Percentiles rank a stretch among this genome's conserved stretches.
These are phyloP conservation scores for Protomyctophum bolini DNA, from an alignment of 2,113 vertebrate species.

Conservation along the genomic window DNA sequence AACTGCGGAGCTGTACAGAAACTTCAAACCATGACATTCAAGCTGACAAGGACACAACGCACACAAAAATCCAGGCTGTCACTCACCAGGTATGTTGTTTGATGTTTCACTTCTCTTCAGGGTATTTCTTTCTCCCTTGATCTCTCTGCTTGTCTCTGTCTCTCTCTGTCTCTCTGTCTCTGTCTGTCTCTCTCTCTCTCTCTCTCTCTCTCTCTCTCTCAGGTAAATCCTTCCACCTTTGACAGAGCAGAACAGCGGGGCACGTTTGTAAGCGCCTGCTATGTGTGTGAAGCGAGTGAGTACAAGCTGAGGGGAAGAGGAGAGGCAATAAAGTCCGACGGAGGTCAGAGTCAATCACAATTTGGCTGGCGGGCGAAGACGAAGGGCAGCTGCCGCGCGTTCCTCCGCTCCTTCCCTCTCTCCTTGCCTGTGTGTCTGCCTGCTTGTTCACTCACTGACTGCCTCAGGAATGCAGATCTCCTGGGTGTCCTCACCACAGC, in stretches of 20 bases:
- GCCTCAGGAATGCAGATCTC: slow-evolving; percentile 75
- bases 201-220: slow-evolving; percentile 22
- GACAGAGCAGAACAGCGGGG: slow-evolving; percentile 46
- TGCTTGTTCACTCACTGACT: slow-evolving; percentile 29
- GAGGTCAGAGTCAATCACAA: slow-evolving; percentile 55
- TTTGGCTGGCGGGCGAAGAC: slow-evolving; percentile 22
- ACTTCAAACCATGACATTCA: slow-evolving; percentile 44
- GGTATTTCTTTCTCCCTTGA: slow-evolving; percentile 23
- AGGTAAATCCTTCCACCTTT: slow-evolving; percentile 52
- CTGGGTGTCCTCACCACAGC: slow-evolving; percentile 65
- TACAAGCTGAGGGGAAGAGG: not conserved
- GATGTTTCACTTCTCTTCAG: slow-evolving; percentile 27
- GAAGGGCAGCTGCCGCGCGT: slow-evolving; percentile 28
- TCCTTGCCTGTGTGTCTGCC: not conserved
- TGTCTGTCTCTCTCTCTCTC: not conserved
- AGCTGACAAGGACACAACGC: slow-evolving; percentile 23
- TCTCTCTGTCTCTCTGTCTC: too few species aligned
- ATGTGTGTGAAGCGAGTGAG: slow-evolving; percentile 24
- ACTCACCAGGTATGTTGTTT: slow-evolving; percentile 69
- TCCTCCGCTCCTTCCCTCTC: not conserved
- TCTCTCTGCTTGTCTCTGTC: not conserved
- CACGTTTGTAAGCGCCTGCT: slow-evolving; percentile 30
- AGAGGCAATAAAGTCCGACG: slow-evolving; percentile 32
- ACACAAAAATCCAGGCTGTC: slow-evolving; percentile 14
- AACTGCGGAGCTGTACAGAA: slow-evolving; percentile 37